Percentiles rank a stretch among this genome's conserved stretches.
These are phyloP conservation scores for Timandra comae DNA, from an alignment of 2,888 invertebrate genomes.

Conservation along the genomic window DNA sequence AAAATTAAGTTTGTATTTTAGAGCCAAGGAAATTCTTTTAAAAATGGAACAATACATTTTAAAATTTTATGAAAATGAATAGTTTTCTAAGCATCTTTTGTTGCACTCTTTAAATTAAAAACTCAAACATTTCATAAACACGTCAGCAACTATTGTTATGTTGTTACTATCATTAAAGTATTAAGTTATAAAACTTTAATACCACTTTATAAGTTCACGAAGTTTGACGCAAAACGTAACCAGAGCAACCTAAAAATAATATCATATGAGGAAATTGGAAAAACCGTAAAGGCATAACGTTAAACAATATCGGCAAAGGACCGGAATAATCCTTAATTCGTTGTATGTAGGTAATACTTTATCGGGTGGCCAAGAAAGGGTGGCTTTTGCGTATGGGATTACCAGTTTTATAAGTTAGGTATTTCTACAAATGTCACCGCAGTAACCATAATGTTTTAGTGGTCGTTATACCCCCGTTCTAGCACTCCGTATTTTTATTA, in stretches of 20 bases:
- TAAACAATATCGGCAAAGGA: slow-evolving; percentile 38
- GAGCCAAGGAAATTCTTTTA: too few species aligned
- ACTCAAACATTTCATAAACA: too few species aligned
- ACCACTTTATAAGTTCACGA: too few species aligned
- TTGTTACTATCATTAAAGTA: too few species aligned
- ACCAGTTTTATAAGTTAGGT: slow-evolving; percentile 71
- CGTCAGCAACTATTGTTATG: too few species aligned
- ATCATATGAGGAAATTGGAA: slow-evolving; percentile 26
- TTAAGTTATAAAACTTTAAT: too few species aligned
- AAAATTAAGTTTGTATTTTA: slow-evolving; percentile 30
- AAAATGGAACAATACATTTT: too few species aligned
- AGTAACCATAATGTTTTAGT: slow-evolving; percentile 72
- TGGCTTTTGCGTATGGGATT: slow-evolving; percentile 43
- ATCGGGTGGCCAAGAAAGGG: slow-evolving; percentile 42
- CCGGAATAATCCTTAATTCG: slow-evolving; percentile 47
- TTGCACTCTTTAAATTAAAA: too few species aligned
- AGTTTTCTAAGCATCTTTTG: too few species aligned
- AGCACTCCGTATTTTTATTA: slow-evolving; percentile 68
- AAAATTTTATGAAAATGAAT: too few species aligned
- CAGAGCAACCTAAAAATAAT: too few species aligned
- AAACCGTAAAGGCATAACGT: slow-evolving; percentile 33
- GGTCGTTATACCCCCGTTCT: slow-evolving; percentile 65
- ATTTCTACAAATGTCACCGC: slow-evolving; percentile 67
- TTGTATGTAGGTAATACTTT: slow-evolving; percentile 44
- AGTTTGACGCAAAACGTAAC: too few species aligned